phyloP scores from a whole-genome alignment of 1,140 invertebrate genomes.

The Lepidurus arcticus region DNA sequence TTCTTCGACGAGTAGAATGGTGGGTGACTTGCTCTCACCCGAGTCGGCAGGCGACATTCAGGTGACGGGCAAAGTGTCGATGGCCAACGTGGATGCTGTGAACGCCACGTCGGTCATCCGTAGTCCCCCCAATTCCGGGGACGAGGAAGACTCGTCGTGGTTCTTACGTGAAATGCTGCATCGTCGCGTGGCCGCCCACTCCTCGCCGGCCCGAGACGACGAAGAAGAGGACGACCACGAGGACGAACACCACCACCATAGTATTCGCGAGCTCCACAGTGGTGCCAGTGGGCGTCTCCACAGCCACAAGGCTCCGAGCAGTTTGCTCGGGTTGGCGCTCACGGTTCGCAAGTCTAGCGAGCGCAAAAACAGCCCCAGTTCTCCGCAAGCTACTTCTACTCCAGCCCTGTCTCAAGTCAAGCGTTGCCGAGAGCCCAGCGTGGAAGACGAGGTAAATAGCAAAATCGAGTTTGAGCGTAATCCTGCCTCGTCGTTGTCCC shows the following conservation, averaged over 20 bases:
- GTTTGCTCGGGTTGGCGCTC: not conserved
- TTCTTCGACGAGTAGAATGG: conserved; percentile 30
- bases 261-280: conserved; percentile 9
- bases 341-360: not conserved
- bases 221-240: not conserved
- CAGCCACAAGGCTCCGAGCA: not conserved
- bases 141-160: conserved; percentile 34
- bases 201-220: not conserved
- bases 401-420: not conserved
- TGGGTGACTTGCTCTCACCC: conserved; percentile 13
- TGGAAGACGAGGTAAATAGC: conserved; percentile 7
- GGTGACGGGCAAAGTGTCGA: conserved; percentile 31
- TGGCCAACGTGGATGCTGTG: conserved; percentile 22
- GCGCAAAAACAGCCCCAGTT: not conserved
- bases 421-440: not conserved
- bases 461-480: not conserved
- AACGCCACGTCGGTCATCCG: conserved; percentile 31
- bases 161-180: conserved; percentile 33
- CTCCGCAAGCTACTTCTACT: not conserved
- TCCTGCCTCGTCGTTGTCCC: not conserved
- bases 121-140: conserved; percentile 31
- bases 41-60: conserved; percentile 27
- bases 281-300: conserved; percentile 51
- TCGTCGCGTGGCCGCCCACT: not conserved
- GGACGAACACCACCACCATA: not conserved